Base-by-base conservation (phyloP, 2,113 vertebrate species). In the Brachypodius melanocephalos region DNA sequence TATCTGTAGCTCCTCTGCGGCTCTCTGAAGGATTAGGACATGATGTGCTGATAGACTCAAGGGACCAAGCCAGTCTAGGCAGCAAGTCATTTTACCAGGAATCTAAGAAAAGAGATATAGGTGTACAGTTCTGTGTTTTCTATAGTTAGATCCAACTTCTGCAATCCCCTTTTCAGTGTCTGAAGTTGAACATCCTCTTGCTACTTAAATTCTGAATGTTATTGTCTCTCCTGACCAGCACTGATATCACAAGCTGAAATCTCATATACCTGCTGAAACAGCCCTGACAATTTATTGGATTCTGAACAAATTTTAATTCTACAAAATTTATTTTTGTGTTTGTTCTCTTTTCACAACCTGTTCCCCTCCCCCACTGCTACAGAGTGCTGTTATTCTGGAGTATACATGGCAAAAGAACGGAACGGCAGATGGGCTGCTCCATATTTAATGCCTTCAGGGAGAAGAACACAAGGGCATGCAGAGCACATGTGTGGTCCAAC, bases 401-500 rank as follows among this genome's bases (percentile, higher is more conserved):
- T 69, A 48, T 26, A 49, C 2, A 3, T 54, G 89, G 87, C 89
- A 83, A 83, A 88, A 66, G 54, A 76, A 58, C 0, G 1, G 78
- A 79, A 58, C 0, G 4, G 91, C 96, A 95, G 89, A 94, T 89
- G 93, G 87, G 55, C 83, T 61, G 61, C 93, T 93, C 78, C 75
- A 85, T 77, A 85, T 94, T 94, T 92, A 78, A 92, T 92, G 89
- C 93, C 86, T 75, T 65, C 7, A 1, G 93, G 90, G 76, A 89
- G 65, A 66, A 62, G 52, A 86, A 58, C 1, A 9, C 73, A 72
- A 87, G 69, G 62, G 66, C n/a, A 51, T 61, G 73, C 66, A 61
- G 77, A 86, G 48, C 59, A 73, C 32, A 29, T 3, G 55, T 89
- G 74, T 66, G 45, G 75, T 79, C 81, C 74, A 78, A 34, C 58